Conservation (phyloP, 1,140 invertebrate genomes). For the Drosophila lowei region DNA sequence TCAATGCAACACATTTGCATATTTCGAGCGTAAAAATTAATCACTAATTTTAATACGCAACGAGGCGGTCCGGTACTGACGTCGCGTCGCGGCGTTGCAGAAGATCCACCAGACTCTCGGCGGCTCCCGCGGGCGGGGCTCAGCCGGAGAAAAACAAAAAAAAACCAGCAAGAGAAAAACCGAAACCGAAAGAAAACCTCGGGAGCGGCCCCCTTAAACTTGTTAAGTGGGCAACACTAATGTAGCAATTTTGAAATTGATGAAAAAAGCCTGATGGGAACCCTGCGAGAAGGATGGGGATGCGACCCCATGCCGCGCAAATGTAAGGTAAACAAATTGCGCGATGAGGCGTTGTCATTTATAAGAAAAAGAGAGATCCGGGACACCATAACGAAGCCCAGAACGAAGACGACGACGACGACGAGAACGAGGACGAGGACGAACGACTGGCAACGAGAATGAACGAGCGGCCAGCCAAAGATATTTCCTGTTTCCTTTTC, state of each 20-base stretch:
- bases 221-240: constrained; percentile 83
- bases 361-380: constrained; percentile 37
- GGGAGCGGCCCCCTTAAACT: constrained; percentile 62
- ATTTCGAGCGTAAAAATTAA: constrained; percentile 82
- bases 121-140: too few relatives aligned
- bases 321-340: constrained; percentile 82
- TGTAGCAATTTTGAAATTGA: constrained; percentile 82
- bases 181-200: constrained; percentile 15
- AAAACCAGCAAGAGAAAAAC: background rate
- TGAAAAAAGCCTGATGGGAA: constrained; percentile 36
- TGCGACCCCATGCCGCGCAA: constrained; percentile 16
- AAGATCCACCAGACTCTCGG: too few relatives aligned
- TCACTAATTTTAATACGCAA: constrained; percentile 82
- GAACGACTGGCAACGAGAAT: constrained; percentile 5
- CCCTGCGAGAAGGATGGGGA: constrained; percentile 2
- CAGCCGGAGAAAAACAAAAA: constrained; percentile 1
- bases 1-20: constrained; percentile 81
- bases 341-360: constrained; percentile 82
- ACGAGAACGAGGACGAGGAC: background rate
- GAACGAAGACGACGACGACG: background rate
- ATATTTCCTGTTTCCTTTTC: constrained; percentile 70
- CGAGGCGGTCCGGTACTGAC: constrained; percentile 30
- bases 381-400: too few relatives aligned
- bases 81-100: background rate
- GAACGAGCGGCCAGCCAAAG: constrained; percentile 48